phyloP scores from a whole-genome alignment of 1,140 invertebrate genomes.

The Whitmania pigra region DNA sequence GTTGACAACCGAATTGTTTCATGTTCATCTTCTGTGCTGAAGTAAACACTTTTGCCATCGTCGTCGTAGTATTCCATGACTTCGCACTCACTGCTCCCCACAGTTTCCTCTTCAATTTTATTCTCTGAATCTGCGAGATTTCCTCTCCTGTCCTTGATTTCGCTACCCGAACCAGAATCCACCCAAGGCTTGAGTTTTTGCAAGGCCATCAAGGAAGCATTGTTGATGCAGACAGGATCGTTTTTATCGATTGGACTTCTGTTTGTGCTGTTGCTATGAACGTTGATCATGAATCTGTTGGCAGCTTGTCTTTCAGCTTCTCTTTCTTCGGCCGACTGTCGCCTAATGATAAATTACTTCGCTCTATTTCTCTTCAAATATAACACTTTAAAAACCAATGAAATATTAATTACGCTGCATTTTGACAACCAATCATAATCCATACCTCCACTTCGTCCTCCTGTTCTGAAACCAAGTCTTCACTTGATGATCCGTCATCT shows the following conservation, averaged over 20 bases:
- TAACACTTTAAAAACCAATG: too few species aligned
- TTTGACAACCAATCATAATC: conserved; percentile 7
- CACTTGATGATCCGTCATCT: conserved; percentile 98
- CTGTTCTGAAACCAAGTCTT: conserved; percentile 76
- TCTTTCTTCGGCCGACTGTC: conserved; percentile 89
- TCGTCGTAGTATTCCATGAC: too few species aligned
- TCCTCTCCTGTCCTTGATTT: too few species aligned
- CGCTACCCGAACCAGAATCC: conserved; percentile 29
- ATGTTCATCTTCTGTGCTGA: too few species aligned
- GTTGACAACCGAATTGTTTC: too few species aligned
- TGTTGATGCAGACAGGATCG: conserved; percentile 46
- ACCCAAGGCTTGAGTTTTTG: conserved; percentile 83
- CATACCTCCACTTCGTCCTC: conserved; percentile 82
- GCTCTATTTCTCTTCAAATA: too few species aligned
- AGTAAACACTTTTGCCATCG: too few species aligned
- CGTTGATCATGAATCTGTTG: conserved; percentile 80
- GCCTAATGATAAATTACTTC: conserved; percentile 47
- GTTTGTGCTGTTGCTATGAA: conserved; percentile 74
- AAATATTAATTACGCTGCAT: neutral
- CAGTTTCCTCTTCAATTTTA: too few species aligned
- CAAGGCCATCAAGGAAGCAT: conserved; percentile 56
- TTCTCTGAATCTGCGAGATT: too few species aligned
- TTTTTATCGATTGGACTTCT: conserved; percentile 54
- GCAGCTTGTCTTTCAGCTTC: conserved; percentile 92
- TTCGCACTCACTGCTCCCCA: too few species aligned